Evolutionary conservation across 2,888 invertebrate genomes (phyloP), one percentile per base, ranked within the genome.

Genomic region (Synanthedon vespiformis): DNA sequence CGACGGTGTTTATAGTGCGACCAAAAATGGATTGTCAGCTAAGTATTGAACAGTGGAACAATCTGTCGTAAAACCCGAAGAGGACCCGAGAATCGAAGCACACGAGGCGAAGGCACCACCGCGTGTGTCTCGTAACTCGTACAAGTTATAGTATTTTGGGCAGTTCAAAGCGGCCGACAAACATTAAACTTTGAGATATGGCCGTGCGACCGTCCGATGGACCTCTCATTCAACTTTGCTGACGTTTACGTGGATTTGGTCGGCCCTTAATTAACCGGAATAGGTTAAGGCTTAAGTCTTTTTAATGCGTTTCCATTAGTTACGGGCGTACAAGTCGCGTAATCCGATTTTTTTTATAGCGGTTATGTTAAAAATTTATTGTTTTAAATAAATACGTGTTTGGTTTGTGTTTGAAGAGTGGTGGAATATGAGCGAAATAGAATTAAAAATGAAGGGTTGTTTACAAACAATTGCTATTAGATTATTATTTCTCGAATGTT

Each of bases 101-200:
- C 70, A 70, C 68, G 75, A 73, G 75, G 72, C 73, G 64, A 60
- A 70, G 55, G 67, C 65, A 64, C 68, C 13, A 5, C 12, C 13
- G 13, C 68, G 68, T 68, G 70, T 69, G 69, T 67, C 73, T 77
- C 85, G 72, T 85, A 85, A 85, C 76, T 82, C 70, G 73, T 66
- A 65, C 72, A 81, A 77, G 80, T 84, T 85, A 85, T 86, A 80
- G 85, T 83, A 78, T 84, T 82, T 76, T 74, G 80, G 77, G 62
- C 77, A 75, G 77, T 73, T 82, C 85, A 86, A 86, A 86, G 84
- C 77, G 60, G 72, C 84, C 85, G 85, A 72, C 77, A 68, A 65
- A 67, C 73, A 80, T 82, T 81, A 85, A 83, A 80, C 74, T 60
- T 74, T 83, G 82, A 85, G 76, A 84, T 80, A 86, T 68, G 74